Evolutionary conservation across 2,888 invertebrate genomes (phyloP).

Genomic region (Idaea aversata): DNA sequence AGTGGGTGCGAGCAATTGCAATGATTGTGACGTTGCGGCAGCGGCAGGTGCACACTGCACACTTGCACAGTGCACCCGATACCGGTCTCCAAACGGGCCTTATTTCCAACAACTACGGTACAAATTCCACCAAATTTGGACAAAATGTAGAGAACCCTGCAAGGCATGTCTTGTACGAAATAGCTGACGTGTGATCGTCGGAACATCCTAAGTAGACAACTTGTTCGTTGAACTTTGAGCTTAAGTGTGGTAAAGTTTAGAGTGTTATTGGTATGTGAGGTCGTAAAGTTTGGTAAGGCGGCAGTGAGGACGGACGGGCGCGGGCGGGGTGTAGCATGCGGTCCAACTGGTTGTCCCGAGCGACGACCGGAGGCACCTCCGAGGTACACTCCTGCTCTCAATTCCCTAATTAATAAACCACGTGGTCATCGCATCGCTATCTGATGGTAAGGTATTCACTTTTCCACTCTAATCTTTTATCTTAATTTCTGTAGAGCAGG

Average conservation of each 20-base stretch:
- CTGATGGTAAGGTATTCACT: conserved; percentile 37
- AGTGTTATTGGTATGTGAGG: conserved; percentile 37
- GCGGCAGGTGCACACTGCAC: conserved; percentile 36
- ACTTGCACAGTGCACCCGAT: conserved; percentile 46
- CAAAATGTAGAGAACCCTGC: conserved; percentile 70
- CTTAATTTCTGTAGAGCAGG: conserved; percentile 14
- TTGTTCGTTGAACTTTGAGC: conserved; percentile 24
- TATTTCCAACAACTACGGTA: conserved; percentile 51
- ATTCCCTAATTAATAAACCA: conserved; percentile 54
- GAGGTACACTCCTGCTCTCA: conserved; percentile 56
- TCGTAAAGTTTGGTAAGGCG: conserved; percentile 57
- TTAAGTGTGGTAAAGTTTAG: conserved; percentile 29
- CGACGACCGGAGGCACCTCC: conserved; percentile 78
- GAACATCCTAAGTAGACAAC: conserved; percentile 37
- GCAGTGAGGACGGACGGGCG: conserved; percentile 35
- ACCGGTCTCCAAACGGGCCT: conserved; percentile 37
- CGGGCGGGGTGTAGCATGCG: conserved; percentile 56
- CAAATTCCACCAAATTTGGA: conserved; percentile 47
- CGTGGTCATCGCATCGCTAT: conserved; percentile 43
- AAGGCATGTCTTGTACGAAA: conserved; percentile 69
- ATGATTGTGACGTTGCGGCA: conserved; percentile 28
- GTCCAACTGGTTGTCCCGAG: conserved; percentile 76
- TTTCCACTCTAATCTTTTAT: conserved; percentile 36
- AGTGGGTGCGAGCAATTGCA: conserved; percentile 60
- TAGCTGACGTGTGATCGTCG: conserved; percentile 43